A percentile compares a stretch with the other conserved stretches of the same genome.
Evolutionary conservation across 2,888 invertebrate species (phyloP).

Genomic region (Amphipoea lucens): DNA sequence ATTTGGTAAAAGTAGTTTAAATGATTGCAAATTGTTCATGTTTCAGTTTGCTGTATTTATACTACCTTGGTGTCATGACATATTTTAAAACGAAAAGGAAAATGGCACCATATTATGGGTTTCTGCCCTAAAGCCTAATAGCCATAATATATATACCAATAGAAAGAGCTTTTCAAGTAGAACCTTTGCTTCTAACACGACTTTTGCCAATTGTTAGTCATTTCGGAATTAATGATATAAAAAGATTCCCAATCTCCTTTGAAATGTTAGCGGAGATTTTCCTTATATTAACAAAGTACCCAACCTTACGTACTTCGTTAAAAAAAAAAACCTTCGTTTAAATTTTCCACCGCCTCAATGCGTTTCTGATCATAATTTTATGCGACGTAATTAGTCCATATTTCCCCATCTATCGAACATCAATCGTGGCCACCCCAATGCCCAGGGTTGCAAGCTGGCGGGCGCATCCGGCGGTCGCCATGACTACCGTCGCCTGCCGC

Average conservation of each 20-base stretch:
- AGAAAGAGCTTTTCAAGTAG: too few relatives aligned
- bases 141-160: too few relatives aligned
- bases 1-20: background rate
- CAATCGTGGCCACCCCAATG: conserved; percentile 73
- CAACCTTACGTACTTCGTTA: background rate
- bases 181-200: too few relatives aligned
- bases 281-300: background rate
- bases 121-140: too few relatives aligned
- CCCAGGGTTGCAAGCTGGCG: conserved; percentile 77
- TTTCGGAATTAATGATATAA: too few relatives aligned
- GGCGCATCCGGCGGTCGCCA: conserved; percentile 85
- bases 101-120: too few relatives aligned
- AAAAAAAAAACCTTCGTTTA: background rate
- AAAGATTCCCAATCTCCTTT: too few relatives aligned
- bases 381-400: conserved; percentile 43
- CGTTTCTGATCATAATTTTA: background rate
- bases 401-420: conserved; percentile 32
- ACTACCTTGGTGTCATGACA: background rate
- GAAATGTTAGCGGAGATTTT: background rate
- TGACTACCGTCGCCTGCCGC: conserved; percentile 78
- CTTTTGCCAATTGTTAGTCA: too few relatives aligned
- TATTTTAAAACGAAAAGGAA: background rate
- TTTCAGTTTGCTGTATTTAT: background rate
- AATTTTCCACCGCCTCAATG: background rate
- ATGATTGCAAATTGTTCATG: too few relatives aligned